Evolutionary conservation across 35 echinoderm and acorn worm species (phyloP).

Genomic region (Lytechinus variegatus): DNA sequence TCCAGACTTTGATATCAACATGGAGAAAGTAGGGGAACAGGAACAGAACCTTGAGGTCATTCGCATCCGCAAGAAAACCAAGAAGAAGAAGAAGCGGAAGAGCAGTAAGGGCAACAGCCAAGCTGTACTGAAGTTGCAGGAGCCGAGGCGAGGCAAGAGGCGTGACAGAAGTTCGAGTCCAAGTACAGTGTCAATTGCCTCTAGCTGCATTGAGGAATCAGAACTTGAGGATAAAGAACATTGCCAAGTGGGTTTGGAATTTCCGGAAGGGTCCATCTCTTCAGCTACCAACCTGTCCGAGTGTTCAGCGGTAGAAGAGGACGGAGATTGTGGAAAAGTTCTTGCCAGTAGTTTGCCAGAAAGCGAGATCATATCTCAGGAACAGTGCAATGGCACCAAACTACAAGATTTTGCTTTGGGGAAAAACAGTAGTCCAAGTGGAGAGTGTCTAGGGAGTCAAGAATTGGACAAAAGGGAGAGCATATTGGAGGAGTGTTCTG

Average conservation of each 20-base stretch:
- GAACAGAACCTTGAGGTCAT: slow-evolving; percentile 63
- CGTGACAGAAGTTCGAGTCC: slow-evolving; percentile 21
- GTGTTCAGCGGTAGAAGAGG: slow-evolving; percentile 29
- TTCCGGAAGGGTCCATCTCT: not conserved
- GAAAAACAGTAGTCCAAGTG: not conserved
- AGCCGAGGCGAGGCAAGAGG: not conserved
- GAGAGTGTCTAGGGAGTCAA: not conserved
- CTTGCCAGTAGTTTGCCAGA: slow-evolving; percentile 1
- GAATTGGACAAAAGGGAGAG: not conserved
- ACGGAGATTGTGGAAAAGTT: not conserved
- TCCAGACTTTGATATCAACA: slow-evolving; percentile 43
- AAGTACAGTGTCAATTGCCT: not conserved
- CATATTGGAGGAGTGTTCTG: not conserved
- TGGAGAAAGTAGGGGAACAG: slow-evolving; percentile 26
- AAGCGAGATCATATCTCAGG: not conserved
- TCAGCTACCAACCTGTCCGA: slow-evolving; percentile 16
- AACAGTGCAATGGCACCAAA: not conserved
- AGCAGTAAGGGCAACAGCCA: not conserved
- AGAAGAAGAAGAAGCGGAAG: slow-evolving; percentile 52
- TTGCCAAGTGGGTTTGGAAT: not conserved
- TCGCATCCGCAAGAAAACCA: slow-evolving; percentile 57
- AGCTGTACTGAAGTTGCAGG: not conserved
- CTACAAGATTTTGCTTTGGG: not conserved
- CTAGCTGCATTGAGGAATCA: slow-evolving; percentile 39
- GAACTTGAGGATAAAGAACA: not conserved